Percentiles rank a stretch among this genome's conserved stretches.
These are phyloP conservation scores for Unio delphinus DNA, from an alignment of 2,888 invertebrate species.

Conservation along the genomic window DNA sequence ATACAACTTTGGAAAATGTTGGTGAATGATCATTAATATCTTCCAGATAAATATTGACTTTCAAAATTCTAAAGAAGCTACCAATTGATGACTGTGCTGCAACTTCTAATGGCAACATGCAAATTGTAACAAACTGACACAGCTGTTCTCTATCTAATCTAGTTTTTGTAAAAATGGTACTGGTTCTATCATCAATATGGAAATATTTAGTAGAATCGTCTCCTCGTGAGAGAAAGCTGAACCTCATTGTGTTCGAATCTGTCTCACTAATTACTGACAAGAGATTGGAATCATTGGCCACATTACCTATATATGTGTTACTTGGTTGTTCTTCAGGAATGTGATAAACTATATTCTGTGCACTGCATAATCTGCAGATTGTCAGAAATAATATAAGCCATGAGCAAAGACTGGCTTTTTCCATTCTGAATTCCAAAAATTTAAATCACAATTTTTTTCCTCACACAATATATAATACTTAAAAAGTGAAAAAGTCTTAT, in stretches of 20 bases:
- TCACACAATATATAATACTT: too few relatives aligned
- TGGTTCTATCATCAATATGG: conserved; percentile 30
- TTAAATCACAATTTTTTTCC: too few relatives aligned
- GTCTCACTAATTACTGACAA: conserved; percentile 36
- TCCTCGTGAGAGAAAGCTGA: conserved; percentile 43
- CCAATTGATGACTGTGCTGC: conserved; percentile 42
- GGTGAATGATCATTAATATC: conserved; percentile 61
- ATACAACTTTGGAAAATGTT: conserved; percentile 32
- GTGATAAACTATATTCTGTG: conserved; percentile 44
- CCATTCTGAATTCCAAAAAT: too few relatives aligned
- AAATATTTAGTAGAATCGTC: conserved; percentile 29
- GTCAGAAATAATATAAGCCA: too few relatives aligned
- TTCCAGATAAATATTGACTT: conserved; percentile 46
- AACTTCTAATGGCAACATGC: conserved; percentile 30
- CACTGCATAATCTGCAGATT: too few relatives aligned
- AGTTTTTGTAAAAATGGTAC: conserved; percentile 31
- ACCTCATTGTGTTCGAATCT: conserved; percentile 36
- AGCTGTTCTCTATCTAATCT: conserved; percentile 40
- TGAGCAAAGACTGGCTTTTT: too few relatives aligned
- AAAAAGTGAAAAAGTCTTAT: too few relatives aligned
- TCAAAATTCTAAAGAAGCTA: conserved; percentile 51
- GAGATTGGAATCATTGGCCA: conserved; percentile 41
- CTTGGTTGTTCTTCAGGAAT: conserved; percentile 56
- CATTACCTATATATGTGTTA: conserved; percentile 48
- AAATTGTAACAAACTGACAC: conserved; percentile 39